A percentile compares a stretch with the other conserved stretches of the same genome.
These are phyloP conservation scores for Agrochola lychnidis DNA, from an alignment of 2,888 invertebrate species.

Conservation along the genomic window DNA sequence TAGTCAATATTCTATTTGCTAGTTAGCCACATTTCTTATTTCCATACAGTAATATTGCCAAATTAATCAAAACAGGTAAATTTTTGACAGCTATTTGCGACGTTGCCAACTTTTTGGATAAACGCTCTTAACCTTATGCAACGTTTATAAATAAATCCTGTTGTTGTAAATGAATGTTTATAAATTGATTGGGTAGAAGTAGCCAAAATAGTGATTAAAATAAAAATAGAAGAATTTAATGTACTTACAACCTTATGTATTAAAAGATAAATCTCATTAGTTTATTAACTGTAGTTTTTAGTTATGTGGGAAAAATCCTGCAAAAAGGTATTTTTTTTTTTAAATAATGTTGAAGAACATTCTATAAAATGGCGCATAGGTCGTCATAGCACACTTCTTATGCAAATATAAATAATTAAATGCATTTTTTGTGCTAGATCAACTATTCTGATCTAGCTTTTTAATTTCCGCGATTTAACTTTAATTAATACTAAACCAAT, in stretches of 20 bases:
- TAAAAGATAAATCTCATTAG: conserved; percentile 63
- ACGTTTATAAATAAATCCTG: not conserved
- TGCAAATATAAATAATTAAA: not conserved
- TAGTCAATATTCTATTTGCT: too few species aligned
- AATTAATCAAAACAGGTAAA: too few species aligned
- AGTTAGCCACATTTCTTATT: too few species aligned
- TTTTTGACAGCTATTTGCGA: too few species aligned
- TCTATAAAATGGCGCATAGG: too few species aligned
- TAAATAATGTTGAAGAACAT: not conserved
- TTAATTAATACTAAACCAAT: not conserved
- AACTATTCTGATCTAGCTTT: not conserved
- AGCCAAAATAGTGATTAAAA: not conserved
- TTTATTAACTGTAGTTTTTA: conserved; percentile 26
- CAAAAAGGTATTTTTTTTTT: not conserved
- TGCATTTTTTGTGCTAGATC: conserved; percentile 8
- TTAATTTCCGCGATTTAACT: not conserved
- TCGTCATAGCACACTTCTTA: not conserved
- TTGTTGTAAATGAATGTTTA: not conserved
- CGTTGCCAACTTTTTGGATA: too few species aligned
- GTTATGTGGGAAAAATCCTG: not conserved
- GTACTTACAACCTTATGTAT: conserved; percentile 61
- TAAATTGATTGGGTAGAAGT: not conserved
- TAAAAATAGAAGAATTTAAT: conserved; percentile 21
- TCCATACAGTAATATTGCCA: too few species aligned
- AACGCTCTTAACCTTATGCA: too few species aligned